A percentile compares a stretch with the other conserved stretches of the same genome.
Evolutionary conservation across 2,113 vertebrate genomes (phyloP).

Genomic region (Charina bottae): DNA sequence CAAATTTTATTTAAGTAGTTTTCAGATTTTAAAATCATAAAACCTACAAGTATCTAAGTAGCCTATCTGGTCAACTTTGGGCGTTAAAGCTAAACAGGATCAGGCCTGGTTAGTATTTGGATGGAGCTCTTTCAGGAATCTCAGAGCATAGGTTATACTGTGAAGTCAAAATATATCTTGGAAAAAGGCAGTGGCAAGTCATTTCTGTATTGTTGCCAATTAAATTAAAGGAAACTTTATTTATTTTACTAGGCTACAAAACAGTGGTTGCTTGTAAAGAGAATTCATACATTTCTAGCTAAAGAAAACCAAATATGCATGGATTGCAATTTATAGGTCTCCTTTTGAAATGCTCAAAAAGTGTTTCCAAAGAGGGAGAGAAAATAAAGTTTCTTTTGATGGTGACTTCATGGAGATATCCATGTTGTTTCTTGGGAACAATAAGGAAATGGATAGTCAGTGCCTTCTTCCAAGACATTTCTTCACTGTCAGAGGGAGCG

Average conservation of each 20-base stretch:
- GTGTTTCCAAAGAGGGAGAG: background rate
- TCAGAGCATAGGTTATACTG: background rate
- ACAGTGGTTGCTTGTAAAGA: background rate
- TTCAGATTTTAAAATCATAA: background rate
- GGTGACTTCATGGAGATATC: background rate
- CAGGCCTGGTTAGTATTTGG: background rate
- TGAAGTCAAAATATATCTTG: background rate
- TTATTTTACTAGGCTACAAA: background rate
- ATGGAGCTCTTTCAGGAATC: background rate
- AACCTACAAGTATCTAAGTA: background rate
- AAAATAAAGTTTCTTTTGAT: background rate
- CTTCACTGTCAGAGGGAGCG: too few relatives aligned
- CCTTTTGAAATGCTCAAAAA: background rate
- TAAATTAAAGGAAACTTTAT: background rate
- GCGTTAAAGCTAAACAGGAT: background rate
- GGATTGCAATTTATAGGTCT: background rate
- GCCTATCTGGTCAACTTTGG: background rate
- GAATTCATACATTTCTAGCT: background rate
- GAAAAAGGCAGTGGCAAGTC: background rate
- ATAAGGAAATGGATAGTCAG: background rate
- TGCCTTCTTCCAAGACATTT: background rate
- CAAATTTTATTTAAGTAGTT: background rate
- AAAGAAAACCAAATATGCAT: background rate
- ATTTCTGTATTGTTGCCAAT: background rate
- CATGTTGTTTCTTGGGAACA: background rate